Conservation (phyloP, 2,113 vertebrate genomes). For the Scortum barcoo region DNA sequence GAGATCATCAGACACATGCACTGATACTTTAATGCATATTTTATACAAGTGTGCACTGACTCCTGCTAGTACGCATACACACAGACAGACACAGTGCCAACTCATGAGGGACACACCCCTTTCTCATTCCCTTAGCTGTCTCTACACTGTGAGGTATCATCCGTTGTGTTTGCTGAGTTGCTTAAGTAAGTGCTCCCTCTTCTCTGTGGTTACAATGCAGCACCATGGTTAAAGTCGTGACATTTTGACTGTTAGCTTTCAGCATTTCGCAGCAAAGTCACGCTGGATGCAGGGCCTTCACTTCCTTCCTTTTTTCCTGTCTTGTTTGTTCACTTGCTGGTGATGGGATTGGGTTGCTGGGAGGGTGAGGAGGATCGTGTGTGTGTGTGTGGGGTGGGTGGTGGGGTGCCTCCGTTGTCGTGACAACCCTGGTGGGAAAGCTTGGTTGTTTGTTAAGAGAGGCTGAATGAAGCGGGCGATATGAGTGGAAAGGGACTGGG, state of each 20-base stretch:
- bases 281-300: constrained; percentile 18
- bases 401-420: constrained; percentile 64
- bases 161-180: constrained; percentile 31
- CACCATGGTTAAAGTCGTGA: neutral
- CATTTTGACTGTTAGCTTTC: constrained; percentile 22
- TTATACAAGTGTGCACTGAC: neutral
- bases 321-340: constrained; percentile 68
- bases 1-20: constrained; percentile 7
- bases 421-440: constrained; percentile 76
- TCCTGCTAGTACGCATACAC: neutral
- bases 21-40: neutral
- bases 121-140: constrained; percentile 14
- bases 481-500: constrained; percentile 50
- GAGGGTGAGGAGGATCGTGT: constrained; percentile 33
- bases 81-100: neutral
- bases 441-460: constrained; percentile 66
- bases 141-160: constrained; percentile 21
- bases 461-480: constrained; percentile 59
- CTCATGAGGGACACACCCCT: neutral
- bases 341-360: constrained; percentile 38
- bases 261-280: constrained; percentile 29
- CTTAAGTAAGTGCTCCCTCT: neutral
- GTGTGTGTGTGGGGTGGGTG: too few relatives aligned
- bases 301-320: constrained; percentile 34
- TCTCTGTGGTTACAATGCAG: constrained; percentile 38